phyloP scores from a whole-genome alignment of 1,140 invertebrate species.

The Pissodes strobi region DNA sequence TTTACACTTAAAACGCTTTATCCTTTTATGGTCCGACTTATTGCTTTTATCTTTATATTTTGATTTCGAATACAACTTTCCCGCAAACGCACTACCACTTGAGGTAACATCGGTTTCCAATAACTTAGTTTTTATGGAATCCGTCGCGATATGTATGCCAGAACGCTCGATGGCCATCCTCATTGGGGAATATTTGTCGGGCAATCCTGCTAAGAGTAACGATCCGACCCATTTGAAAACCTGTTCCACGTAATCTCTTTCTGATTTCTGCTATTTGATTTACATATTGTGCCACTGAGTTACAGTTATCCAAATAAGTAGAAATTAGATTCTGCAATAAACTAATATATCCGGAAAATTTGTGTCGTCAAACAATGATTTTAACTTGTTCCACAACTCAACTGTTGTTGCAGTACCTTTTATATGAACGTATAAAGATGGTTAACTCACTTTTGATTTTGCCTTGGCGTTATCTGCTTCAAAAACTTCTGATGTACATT shows the following conservation, averaged over 20 bases:
- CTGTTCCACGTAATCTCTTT: conserved; percentile 37
- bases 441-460: conserved; percentile 32
- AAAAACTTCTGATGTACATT: conserved; percentile 29
- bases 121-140: conserved; percentile 33
- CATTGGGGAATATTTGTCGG: conserved; percentile 37
- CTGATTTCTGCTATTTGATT: conserved; percentile 37
- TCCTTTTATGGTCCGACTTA: no score
- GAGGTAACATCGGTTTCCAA: background rate
- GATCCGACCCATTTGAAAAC: conserved; percentile 40
- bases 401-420: conserved; percentile 21
- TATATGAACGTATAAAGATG: conserved; percentile 32
- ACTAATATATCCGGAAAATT: conserved; percentile 28
- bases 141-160: conserved; percentile 30
- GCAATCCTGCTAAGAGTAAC: no score
- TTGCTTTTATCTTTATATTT: no score
- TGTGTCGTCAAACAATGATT: conserved; percentile 30
- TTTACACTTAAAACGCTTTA: conserved; percentile 27
- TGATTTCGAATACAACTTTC: background rate
- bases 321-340: conserved; percentile 40
- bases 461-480: conserved; percentile 35
- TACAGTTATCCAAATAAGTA: conserved; percentile 26
- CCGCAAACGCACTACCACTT: conserved; percentile 7
- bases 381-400: conserved; percentile 34
- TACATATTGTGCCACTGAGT: conserved; percentile 38
- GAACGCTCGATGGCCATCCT: conserved; percentile 33